Evolutionary conservation across 2,797 vertebrate genomes (phyloP), one percentile per base, ranked within the genome.

Genomic region (Epinephelus awoara): DNA sequence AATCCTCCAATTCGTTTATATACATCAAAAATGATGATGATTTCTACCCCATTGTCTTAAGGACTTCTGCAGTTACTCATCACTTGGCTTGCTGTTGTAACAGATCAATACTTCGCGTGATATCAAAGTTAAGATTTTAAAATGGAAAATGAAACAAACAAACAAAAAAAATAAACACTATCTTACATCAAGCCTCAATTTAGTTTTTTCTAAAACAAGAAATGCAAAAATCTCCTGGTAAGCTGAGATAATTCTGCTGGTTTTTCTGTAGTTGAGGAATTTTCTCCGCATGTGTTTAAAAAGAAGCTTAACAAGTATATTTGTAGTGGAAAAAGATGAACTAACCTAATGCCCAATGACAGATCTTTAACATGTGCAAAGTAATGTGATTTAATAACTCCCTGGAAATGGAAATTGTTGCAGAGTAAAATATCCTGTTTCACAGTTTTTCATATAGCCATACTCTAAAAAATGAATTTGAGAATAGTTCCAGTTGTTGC

Each of bases 401-500:
- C 38, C 12, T 64, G 12, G 40, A 54, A 47, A 79, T 17, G 51
- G 5, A 51, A 51, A 17, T 15, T 51, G 42, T 34, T 68, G 44
- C 52, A 34, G n/a, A 44, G 69, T 72, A 71, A 62, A 77, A 70
- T 73, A 54, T 38, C 34, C 6, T 17, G 47, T 29, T 82, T 83
- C 74, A 86, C 61, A 69, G 55, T 87, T 80, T 80, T 66, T 65
- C 25, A 73, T 77, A 70, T 13, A 77, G 65, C 29, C 40, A 56
- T 62, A 17, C 61, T 58, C 55, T 51, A 42, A 34, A 68, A 66
- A 52, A 46, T 17, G 1, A 57, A 47, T 65, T 52, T 59, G 9
- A 18, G 66, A 79, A 52, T 21, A 29, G 40, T 58, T 86, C 66
- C 82, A 87, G 88, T 80, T 63, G 12, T 58, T 40, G 18, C 71